A percentile compares a stretch with the other conserved stretches of the same genome.
Evolutionary conservation across 2,888 invertebrate genomes (phyloP).

Genomic region (Pachycephus smyrnensis): DNA sequence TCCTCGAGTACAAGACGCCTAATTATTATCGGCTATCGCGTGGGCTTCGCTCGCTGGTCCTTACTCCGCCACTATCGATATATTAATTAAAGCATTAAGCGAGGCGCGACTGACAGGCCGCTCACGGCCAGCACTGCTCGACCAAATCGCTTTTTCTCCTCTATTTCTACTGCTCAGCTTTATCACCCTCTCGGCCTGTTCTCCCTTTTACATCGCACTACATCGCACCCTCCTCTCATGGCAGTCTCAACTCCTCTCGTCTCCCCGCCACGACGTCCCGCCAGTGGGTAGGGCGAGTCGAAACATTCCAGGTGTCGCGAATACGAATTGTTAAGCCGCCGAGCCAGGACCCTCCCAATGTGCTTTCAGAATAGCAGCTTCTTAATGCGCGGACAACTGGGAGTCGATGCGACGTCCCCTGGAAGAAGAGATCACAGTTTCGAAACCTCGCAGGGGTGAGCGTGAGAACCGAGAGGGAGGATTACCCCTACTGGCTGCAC

Average conservation of each 20-base stretch:
- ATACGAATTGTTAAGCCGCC: too few species aligned
- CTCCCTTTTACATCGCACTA: not conserved
- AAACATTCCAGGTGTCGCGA: too few species aligned
- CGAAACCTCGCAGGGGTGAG: constrained; percentile 13
- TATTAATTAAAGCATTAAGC: constrained; percentile 64
- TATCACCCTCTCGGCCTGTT: constrained; percentile 9
- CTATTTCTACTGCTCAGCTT: constrained; percentile 31
- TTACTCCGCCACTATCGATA: constrained; percentile 54
- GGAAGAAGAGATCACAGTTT: not conserved
- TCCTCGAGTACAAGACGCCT: constrained; percentile 27
- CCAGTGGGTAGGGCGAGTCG: constrained; percentile 1
- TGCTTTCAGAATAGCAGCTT: too few species aligned
- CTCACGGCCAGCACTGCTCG: constrained; percentile 58
- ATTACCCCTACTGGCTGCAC: constrained; percentile 18
- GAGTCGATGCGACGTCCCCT: not conserved
- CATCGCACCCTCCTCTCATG: constrained; percentile 23
- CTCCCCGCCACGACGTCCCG: constrained; percentile 1
- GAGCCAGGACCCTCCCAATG: too few species aligned
- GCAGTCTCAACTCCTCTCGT: too few species aligned
- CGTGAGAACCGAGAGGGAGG: constrained; percentile 55
- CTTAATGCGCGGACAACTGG: too few species aligned
- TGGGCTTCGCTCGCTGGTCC: constrained; percentile 32
- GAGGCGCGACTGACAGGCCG: constrained; percentile 53
- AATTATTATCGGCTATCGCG: constrained; percentile 53
- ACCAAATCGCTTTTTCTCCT: constrained; percentile 45